Evolutionary conservation across 2,113 vertebrate genomes (phyloP).

Genomic region (Hirundichthys speculiger): DNA sequence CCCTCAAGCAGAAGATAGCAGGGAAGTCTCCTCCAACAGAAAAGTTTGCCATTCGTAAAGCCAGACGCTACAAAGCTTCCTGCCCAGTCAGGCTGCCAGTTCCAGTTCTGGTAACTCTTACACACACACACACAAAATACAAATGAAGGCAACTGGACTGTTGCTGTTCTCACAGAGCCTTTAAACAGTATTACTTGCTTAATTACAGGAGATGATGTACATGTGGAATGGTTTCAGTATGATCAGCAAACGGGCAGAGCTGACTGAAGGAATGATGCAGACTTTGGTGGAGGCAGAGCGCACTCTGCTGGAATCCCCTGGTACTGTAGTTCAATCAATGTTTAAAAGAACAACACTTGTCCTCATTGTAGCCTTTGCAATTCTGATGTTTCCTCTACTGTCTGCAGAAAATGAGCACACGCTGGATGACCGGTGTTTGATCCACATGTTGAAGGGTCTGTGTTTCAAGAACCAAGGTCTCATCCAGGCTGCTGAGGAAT

Average conservation of each 20-base stretch:
- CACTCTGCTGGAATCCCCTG: conserved; percentile 71
- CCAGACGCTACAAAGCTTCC: conserved; percentile 78
- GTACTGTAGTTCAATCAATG: conserved; percentile 50
- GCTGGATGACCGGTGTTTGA: conserved; percentile 77
- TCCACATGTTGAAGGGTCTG: conserved; percentile 82
- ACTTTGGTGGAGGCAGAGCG: conserved; percentile 79
- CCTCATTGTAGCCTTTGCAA: too few relatives aligned
- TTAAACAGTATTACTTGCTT: neutral
- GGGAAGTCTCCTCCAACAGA: conserved; percentile 87
- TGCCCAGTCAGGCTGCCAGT: conserved; percentile 71
- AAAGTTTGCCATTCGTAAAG: conserved; percentile 87
- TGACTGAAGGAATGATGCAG: conserved; percentile 81
- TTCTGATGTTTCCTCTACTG: conserved; percentile 8
- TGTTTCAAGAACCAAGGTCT: conserved; percentile 81
- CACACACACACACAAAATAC: neutral
- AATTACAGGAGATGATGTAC: conserved; percentile 86
- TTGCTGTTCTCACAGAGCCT: neutral
- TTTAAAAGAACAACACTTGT: neutral
- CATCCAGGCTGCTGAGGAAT: conserved; percentile 76
- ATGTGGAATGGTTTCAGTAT: conserved; percentile 87
- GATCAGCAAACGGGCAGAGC: conserved; percentile 76
- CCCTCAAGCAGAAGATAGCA: conserved; percentile 86
- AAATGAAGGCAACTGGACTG: neutral
- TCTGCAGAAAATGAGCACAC: conserved; percentile 74
- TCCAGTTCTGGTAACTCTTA: conserved; percentile 80